Percentiles rank a stretch among this genome's conserved stretches.
Evolutionary conservation across 2,797 vertebrate genomes (phyloP).

Genomic region (Oryzias dopingdopingensis): DNA sequence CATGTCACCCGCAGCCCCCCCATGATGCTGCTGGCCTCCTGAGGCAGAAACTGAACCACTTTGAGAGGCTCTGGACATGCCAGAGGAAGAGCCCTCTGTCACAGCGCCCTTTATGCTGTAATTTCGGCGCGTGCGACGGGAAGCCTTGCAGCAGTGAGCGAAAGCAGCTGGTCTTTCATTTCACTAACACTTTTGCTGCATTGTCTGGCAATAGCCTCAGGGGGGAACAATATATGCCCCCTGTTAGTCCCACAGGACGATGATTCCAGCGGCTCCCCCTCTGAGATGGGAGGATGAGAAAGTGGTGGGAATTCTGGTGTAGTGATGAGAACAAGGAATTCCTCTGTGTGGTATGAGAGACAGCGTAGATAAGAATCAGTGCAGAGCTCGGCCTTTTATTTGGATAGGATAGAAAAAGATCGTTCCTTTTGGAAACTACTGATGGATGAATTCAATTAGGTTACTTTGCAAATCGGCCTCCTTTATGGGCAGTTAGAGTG

Average conservation of each 20-base stretch:
- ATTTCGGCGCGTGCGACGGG: slow-evolving; percentile 41
- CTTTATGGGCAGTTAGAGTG: slow-evolving; percentile 48
- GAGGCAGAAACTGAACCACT: slow-evolving; percentile 25
- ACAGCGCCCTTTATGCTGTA: slow-evolving; percentile 37
- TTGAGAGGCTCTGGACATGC: slow-evolving; percentile 22
- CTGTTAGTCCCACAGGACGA: slow-evolving; percentile 35
- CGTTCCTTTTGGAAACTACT: slow-evolving; percentile 29
- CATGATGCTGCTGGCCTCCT: slow-evolving; percentile 39
- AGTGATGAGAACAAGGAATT: slow-evolving; percentile 24
- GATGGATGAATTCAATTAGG: slow-evolving; percentile 38
- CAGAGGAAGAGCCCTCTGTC: slow-evolving; percentile 22
- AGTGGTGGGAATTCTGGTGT: slow-evolving; percentile 25
- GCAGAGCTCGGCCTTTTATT: slow-evolving; percentile 3
- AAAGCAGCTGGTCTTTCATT: slow-evolving; percentile 58
- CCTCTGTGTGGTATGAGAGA: slow-evolving; percentile 32
- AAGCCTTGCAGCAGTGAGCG: slow-evolving; percentile 48
- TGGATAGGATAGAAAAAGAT: too few relatives aligned
- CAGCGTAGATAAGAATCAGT: slow-evolving; percentile 42
- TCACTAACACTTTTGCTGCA: slow-evolving; percentile 53
- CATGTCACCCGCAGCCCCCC: slow-evolving; percentile 21
- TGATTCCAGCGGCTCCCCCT: slow-evolving; percentile 26
- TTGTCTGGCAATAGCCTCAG: slow-evolving; percentile 45
- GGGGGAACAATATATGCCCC: slow-evolving; percentile 29
- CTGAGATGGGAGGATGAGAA: slow-evolving; percentile 20
- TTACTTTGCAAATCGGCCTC: slow-evolving; percentile 46